These are phyloP conservation scores for Styela plicata DNA, from an alignment of 23 tunicate species.

Conservation along the genomic window DNA sequence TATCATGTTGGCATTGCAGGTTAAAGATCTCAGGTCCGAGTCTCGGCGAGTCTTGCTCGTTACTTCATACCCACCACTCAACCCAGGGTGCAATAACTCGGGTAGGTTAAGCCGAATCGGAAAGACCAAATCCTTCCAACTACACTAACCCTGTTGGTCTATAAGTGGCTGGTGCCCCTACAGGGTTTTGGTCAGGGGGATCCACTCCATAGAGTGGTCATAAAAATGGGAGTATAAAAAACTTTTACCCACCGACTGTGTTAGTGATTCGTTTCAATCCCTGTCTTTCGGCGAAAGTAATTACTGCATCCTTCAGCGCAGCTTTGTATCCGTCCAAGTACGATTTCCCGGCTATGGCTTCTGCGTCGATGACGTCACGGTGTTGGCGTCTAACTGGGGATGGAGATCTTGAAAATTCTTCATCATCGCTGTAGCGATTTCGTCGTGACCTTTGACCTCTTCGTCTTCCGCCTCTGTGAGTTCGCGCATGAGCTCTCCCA, in stretches of 20 bases:
- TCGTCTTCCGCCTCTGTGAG: neutral
- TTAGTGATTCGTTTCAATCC: neutral
- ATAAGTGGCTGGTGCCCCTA: too few species aligned
- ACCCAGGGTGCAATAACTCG: too few species aligned
- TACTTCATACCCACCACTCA: too few species aligned
- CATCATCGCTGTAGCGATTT: neutral
- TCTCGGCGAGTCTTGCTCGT: too few species aligned
- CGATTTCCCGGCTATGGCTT: constrained; percentile 18
- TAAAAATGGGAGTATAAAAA: too few species aligned
- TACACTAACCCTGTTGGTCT: too few species aligned
- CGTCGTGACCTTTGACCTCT: constrained; percentile 2
- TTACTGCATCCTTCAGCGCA: constrained; percentile 32
- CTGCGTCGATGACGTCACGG: constrained; percentile 6
- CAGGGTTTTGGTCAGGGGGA: too few species aligned
- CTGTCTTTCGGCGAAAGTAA: constrained; percentile 18
- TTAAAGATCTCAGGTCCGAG: too few species aligned
- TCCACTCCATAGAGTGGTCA: too few species aligned
- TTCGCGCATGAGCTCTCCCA: neutral
- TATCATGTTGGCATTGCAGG: too few species aligned
- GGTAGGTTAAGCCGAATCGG: too few species aligned
- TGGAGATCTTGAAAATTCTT: constrained; percentile 8
- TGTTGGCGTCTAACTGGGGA: neutral
- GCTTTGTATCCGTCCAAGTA: constrained; percentile 32
- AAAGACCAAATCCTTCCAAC: too few species aligned
- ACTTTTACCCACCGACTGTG: neutral